Conservation (phyloP, 2,113 vertebrate genomes). For the Dipodomys stephensi region DNA sequence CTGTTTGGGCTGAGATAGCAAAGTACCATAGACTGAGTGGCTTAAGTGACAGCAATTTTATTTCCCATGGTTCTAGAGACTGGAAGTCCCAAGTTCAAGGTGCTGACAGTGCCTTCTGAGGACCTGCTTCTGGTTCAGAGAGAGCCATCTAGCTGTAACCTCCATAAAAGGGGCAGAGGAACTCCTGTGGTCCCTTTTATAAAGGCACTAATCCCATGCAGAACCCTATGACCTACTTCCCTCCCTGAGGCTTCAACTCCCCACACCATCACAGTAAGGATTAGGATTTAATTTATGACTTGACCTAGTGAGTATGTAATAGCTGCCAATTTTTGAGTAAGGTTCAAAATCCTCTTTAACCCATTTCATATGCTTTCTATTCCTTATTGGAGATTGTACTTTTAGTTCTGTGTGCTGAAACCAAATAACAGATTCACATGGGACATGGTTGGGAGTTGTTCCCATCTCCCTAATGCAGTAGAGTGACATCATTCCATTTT, state of each 20-base stretch:
- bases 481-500: neutral
- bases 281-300: neutral
- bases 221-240: neutral
- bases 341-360: neutral
- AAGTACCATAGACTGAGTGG: neutral
- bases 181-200: neutral
- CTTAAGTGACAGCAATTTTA: neutral
- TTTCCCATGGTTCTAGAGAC: neutral
- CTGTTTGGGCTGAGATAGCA: neutral
- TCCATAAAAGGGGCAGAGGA: neutral
- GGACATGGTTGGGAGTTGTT: neutral
- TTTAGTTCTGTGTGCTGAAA: neutral
- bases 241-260: neutral
- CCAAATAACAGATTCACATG: neutral
- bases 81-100: neutral
- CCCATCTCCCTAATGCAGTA: neutral
- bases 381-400: conserved; percentile 8
- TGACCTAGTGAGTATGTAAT: neutral
- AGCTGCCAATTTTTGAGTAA: neutral
- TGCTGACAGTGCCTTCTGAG: neutral
- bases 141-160: neutral
- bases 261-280: neutral
- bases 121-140: neutral
- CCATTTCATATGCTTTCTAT: neutral
- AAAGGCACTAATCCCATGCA: neutral